Evolutionary conservation across 2,797 vertebrate genomes (phyloP), one percentile per base, ranked within the genome.

Genomic region (Scomberomorus guttatus): DNA sequence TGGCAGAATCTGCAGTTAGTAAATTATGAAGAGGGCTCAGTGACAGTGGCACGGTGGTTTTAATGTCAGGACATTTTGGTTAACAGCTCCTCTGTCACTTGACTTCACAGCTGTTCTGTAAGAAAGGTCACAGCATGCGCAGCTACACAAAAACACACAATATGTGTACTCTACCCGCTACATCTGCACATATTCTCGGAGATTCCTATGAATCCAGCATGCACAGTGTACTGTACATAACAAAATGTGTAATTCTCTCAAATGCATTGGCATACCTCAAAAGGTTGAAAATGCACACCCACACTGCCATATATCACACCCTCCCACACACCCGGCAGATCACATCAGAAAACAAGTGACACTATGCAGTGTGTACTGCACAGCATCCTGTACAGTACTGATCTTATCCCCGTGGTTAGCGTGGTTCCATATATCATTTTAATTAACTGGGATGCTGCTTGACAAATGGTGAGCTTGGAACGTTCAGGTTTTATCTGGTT

Each of bases 1-100:
- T 6, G 20, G 37, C 24, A 48, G 55, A 59, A 61, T 13, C 50
- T 39, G 17, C 50, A 58, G 50, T 55, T 48, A 42, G 56, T 71
- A 25, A 32, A 58, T 64, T 24, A 66, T 34, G 22, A 61, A 8
- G n/a, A 74, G 6, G 42, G 37, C 27, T 84, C 64, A 44, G 57
- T 81, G 79, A 82, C 70, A 78, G 68, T 51, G 52, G 73, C 72
- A 75, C 39, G 68, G 24, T 78, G 83, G 59, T 86, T 84, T 84
- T 90, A 88, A 90, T 90, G 87, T 88, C 87, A 89, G 80, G 75
- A 89, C 88, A 92, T 89, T 89, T 86, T 67, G 65, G 59, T 83
- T 87, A 81, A 71, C 79, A 74, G 68, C 62, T 68, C 57, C 67
- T 80, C 73, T 85, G 86, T 87, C 79, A 88, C 84, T 83, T 83